Percentiles rank a stretch among this genome's conserved stretches.
These are phyloP conservation scores for Athrips mouffetella DNA, from an alignment of 2,888 invertebrate species.

Conservation along the genomic window DNA sequence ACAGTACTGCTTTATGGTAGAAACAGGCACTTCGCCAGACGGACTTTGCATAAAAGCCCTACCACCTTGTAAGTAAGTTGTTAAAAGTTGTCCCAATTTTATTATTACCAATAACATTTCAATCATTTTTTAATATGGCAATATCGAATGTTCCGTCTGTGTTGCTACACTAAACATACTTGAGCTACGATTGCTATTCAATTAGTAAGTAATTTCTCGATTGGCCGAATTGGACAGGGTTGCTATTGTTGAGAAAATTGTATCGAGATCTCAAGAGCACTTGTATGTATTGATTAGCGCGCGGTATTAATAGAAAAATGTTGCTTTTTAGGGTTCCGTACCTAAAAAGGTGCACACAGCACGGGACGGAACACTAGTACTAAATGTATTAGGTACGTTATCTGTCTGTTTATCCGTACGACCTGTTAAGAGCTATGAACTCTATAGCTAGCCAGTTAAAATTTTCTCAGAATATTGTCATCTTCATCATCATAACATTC, in stretches of 20 bases:
- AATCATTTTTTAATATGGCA: no score
- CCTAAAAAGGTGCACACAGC: no score
- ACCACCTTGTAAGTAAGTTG: not conserved
- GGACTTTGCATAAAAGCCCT: not conserved
- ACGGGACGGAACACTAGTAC: no score
- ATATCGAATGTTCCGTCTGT: not conserved
- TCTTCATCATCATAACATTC: no score
- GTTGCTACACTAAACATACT: conserved; percentile 25
- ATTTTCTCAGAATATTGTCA: no score
- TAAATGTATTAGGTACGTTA: no score
- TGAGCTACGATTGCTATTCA: conserved; percentile 42
- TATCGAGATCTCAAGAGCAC: not conserved
- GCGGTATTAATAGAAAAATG: no score
- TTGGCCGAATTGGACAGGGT: conserved; percentile 45
- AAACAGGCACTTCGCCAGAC: not conserved
- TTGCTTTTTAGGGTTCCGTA: no score
- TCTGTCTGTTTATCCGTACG: no score
- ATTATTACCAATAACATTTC: conserved; percentile 1
- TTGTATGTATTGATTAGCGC: no score
- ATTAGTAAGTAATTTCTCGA: conserved; percentile 66
- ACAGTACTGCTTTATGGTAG: not conserved
- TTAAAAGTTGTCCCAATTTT: not conserved
- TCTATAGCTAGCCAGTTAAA: no score
- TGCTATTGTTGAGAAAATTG: not conserved
- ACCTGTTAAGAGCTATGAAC: no score